A percentile compares a stretch with the other conserved stretches of the same genome.
phyloP scores from a whole-genome alignment of 2,113 vertebrate species.

The Gallinago media region DNA sequence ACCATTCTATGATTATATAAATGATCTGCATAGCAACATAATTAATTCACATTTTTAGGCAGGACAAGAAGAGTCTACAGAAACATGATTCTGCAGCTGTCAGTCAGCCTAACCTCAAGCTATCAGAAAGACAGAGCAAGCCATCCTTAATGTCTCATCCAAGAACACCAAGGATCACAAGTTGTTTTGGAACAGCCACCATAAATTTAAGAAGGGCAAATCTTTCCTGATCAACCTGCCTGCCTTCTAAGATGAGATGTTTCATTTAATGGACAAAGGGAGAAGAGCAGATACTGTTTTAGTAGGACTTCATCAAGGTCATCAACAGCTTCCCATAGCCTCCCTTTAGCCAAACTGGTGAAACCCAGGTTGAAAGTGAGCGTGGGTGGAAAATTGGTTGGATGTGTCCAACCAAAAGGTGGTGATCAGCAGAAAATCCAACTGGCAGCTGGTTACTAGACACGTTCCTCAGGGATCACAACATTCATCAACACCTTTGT shows the following conservation, averaged over 20 bases:
- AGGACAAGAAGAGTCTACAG: neutral
- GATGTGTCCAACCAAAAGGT: neutral
- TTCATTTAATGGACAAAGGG: neutral
- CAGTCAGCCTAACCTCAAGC: neutral
- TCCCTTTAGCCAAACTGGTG: neutral
- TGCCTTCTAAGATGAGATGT: neutral
- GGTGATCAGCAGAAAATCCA: neutral
- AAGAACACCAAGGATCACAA: neutral
- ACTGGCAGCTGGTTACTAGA: neutral
- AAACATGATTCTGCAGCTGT: neutral
- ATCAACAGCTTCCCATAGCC: neutral
- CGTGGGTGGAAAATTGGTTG: neutral
- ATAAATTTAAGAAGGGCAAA: neutral
- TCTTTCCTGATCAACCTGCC: neutral
- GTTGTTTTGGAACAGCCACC: neutral
- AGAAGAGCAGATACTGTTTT: neutral
- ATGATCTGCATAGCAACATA: neutral
- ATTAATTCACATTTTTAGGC: neutral
- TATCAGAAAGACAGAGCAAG: neutral
- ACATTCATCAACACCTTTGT: neutral
- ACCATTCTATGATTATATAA: no score
- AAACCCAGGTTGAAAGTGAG: neutral
- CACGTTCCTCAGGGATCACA: fast-evolving
- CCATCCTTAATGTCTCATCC: fast-evolving
- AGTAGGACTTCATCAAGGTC: neutral